Conservation (phyloP, 2,113 vertebrate species). For the Atrichornis clamosus region DNA sequence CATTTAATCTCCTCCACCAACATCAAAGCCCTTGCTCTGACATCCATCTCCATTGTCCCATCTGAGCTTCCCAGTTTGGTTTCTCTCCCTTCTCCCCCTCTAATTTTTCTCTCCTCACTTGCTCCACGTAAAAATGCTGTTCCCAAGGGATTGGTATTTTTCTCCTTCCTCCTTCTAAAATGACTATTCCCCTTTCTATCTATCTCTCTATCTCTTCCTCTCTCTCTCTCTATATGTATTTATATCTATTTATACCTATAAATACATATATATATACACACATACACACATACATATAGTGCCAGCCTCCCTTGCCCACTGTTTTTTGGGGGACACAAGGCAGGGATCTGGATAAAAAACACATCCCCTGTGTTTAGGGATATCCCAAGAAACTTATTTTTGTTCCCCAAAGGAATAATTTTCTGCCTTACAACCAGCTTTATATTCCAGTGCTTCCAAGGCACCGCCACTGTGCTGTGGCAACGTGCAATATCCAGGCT, state of each 20-base stretch:
- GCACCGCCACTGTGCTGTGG: neutral
- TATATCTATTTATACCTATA: neutral
- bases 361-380: accelerated
- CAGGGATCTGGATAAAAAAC: neutral
- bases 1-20: constrained; percentile 34
- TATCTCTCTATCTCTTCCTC: neutral
- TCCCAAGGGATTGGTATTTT: neutral
- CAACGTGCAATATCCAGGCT: neutral
- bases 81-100: neutral
- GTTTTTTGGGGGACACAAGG: neutral
- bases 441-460: neutral
- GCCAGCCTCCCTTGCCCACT: accelerated
- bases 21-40: constrained; percentile 20
- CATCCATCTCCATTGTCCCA: neutral
- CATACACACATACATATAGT: neutral
- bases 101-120: neutral
- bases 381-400: neutral
- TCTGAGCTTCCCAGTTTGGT: neutral
- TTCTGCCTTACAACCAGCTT: neutral
- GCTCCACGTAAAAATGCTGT: neutral
- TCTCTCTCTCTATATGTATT: neutral
- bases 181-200: neutral
- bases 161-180: neutral
- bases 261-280: neutral
- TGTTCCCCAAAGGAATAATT: neutral